Evolutionary conservation across 2,888 invertebrate genomes (phyloP).

Genomic region (Falcaria lacertinaria): DNA sequence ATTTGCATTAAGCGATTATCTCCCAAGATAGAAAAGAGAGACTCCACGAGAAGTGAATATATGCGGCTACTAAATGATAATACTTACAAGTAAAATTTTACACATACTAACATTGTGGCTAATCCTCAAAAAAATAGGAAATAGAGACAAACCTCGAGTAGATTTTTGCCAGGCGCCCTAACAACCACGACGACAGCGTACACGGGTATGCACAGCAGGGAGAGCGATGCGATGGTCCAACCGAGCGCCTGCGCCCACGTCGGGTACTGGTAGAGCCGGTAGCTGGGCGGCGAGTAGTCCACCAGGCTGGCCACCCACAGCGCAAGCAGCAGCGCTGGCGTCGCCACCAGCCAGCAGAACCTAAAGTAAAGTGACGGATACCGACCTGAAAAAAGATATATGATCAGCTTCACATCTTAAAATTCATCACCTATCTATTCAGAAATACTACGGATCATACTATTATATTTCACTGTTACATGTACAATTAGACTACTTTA

Average conservation of each 20-base stretch:
- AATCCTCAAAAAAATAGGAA: no score
- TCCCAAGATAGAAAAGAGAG: no score
- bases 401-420: background rate
- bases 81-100: no score
- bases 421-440: background rate
- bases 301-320: slow-evolving; percentile 94
- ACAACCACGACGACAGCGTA: slow-evolving; percentile 86
- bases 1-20: no score
- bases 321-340: slow-evolving; percentile 89
- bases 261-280: slow-evolving; percentile 91
- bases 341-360: slow-evolving; percentile 90
- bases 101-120: no score
- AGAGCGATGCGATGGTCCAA: slow-evolving; percentile 91
- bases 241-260: slow-evolving; percentile 92
- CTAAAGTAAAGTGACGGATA: slow-evolving; percentile 90
- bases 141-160: slow-evolving; percentile 82
- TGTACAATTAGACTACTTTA: no score
- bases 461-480: no score
- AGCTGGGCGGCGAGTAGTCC: slow-evolving; percentile 91
- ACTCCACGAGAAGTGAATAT: no score
- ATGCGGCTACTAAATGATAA: no score
- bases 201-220: slow-evolving; percentile 91
- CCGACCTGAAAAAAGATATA: slow-evolving; percentile 48
- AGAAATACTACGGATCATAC: no score
- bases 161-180: slow-evolving; percentile 84